These are phyloP conservation scores for Nebria brevicollis DNA, from an alignment of 2,888 invertebrate genomes.

Conservation along the genomic window DNA sequence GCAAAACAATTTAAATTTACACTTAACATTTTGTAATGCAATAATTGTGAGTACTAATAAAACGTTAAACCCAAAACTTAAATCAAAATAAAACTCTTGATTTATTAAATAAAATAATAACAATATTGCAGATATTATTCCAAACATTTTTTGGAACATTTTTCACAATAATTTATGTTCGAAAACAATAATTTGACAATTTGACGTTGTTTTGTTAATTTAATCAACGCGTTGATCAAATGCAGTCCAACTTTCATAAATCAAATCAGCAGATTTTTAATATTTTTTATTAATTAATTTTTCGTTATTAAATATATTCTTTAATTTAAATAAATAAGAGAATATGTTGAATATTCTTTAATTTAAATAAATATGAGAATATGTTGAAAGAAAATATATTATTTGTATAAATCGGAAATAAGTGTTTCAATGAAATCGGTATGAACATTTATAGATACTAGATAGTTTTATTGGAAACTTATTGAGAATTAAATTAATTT, in stretches of 20 bases:
- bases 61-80: neutral
- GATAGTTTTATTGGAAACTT: neutral
- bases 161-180: too few species aligned
- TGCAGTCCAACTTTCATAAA: neutral
- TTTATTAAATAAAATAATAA: neutral
- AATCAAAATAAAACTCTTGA: neutral
- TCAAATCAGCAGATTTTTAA: neutral
- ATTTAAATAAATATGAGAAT: too few species aligned
- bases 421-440: neutral
- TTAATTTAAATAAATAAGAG: too few species aligned
- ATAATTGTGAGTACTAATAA: neutral
- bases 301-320: neutral
- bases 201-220: neutral
- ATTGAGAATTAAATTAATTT: conserved; percentile 21
- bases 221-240: neutral
- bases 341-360: too few species aligned
- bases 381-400: too few species aligned
- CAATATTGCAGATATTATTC: neutral
- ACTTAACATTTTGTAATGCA: neutral
- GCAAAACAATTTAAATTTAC: neutral
- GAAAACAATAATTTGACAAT: neutral
- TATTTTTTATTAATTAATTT: neutral
- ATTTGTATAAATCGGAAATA: too few species aligned
- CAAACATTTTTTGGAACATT: neutral
- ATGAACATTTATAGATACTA: neutral